Evolutionary conservation across 2,888 invertebrate genomes (phyloP).

Genomic region (Bimastos eiseni): DNA sequence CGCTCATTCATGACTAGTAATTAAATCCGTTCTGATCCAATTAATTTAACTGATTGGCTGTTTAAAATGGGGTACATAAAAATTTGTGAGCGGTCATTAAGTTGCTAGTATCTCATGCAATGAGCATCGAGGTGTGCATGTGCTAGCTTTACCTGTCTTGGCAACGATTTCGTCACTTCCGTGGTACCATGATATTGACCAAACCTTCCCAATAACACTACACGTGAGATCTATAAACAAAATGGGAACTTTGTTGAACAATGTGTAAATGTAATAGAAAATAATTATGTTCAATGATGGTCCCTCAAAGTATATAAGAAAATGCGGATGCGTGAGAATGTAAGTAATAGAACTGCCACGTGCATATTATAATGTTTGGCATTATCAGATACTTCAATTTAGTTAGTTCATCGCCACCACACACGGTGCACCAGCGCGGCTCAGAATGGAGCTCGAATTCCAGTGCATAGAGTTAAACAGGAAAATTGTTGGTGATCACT

Average conservation of each 20-base stretch:
- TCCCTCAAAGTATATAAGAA: background rate
- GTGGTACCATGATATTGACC: background rate
- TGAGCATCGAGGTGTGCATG: background rate
- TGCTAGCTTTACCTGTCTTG: background rate
- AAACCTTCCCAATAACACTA: background rate
- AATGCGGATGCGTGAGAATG: background rate
- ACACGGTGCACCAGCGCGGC: too few species aligned
- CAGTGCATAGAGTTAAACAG: background rate
- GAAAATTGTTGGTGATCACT: background rate
- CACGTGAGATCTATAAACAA: background rate
- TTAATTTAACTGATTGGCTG: too few species aligned
- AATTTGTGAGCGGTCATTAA: too few species aligned
- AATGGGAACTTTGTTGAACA: background rate
- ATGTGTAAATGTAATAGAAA: too few species aligned
- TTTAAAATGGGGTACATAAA: too few species aligned
- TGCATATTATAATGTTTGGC: too few species aligned
- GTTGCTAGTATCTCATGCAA: background rate
- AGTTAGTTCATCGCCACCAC: too few species aligned
- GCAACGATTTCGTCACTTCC: background rate
- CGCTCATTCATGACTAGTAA: too few species aligned
- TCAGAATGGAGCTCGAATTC: too few species aligned
- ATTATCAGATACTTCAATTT: too few species aligned
- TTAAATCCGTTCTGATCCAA: too few species aligned
- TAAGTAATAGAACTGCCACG: background rate
- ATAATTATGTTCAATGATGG: background rate